Evolutionary conservation across 2,113 vertebrate genomes (phyloP), one percentile per base, ranked within the genome.

Genomic region (Dicaeum eximium): DNA sequence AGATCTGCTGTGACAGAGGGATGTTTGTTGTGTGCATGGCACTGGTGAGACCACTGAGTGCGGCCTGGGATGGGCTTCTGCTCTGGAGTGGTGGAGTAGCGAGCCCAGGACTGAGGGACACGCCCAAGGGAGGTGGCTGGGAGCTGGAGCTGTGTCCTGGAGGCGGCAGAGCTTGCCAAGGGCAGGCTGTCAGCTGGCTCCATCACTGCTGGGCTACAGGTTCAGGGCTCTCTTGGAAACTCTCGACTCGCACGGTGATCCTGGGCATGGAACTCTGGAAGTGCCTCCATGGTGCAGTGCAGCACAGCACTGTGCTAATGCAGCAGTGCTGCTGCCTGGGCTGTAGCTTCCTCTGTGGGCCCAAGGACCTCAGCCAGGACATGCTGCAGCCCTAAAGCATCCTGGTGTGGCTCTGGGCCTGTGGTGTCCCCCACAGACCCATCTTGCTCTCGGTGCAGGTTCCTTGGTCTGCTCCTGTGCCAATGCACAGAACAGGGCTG

Each of bases 261-360:
- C 35, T 50, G 67, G 31, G 2, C 4, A 1, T 35, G 78, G 54
- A 57, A 12, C 83, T 45, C 67, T 92, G 93, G 91, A 62, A 27
- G 33, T 73, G 72, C n/a, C 83, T 80, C 28, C 5, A 0, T 80
- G 91, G 95, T 95, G 95, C 96, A 95, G 80, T 92, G 91, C 93
- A 93, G 96, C 58, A 21, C 1, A 50, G 30, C 24, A 5, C 42
- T 50, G 89, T 80, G 65, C 81, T 94, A 19, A 50, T 74, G 91
- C 91, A 88, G 91, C 74, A 66, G 11, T 53, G 82, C 79, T 90
- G 74, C 70, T 90, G 6, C 3, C 62, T 45, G 40, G 56, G 21
- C 65, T 88, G 30, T 3, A 4, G 35, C 54, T 88, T 71, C 42
- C 24, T 54, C 45, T 2, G 3, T 33, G 74, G n/a, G 83, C 45